Base-by-base conservation (phyloP, 2,888 invertebrate genomes). In the Orgyia antiqua region DNA sequence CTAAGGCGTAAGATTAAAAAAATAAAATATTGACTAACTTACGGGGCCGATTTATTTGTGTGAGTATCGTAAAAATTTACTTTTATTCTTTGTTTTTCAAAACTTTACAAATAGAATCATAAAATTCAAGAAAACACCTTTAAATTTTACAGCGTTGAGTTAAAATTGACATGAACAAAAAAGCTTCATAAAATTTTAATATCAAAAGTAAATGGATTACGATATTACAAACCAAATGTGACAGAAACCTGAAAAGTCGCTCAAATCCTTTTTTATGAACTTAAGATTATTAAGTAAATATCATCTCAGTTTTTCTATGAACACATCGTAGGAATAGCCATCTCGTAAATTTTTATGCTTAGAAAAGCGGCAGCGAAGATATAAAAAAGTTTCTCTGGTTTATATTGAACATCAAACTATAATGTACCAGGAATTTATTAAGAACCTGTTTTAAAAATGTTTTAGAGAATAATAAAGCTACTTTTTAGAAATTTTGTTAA, bases 371-470 rank as follows among this genome's bases (percentile, higher is more conserved):
- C 39, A 31, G 27, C 37, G 36, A 33, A 26, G 27, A 48, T 38
- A 51, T 47, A 51, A 44, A 45, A 51, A 47, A 13, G 31, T 46
- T 47, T 24, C 33, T 30, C 39, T 43, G 42, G 36, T 52, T 52
- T 52, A 52, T 28, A 50, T 42, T 38, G 36, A 24, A 29, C 45
- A 52, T 52, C 42, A 52, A 50, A 48, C 41, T 50, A 37, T 42
- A 47, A n/a, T 36, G 42, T 51, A n/a, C n/a, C n/a, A n/a, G n/a
- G n/a, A n/a, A n/a, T n/a, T n/a, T n/a, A n/a, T n/a, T n/a, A n/a
- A n/a, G n/a, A n/a, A n/a, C n/a, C n/a, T n/a, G n/a, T n/a, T n/a
- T n/a, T n/a, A n/a, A n/a, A n/a, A n/a, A n/a, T n/a, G n/a, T n/a
- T n/a, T n/a, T n/a, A n/a, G n/a, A n/a, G n/a, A n/a, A n/a, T n/a